Conservation (phyloP, 2,888 invertebrate species). For the Hesperia comma region DNA sequence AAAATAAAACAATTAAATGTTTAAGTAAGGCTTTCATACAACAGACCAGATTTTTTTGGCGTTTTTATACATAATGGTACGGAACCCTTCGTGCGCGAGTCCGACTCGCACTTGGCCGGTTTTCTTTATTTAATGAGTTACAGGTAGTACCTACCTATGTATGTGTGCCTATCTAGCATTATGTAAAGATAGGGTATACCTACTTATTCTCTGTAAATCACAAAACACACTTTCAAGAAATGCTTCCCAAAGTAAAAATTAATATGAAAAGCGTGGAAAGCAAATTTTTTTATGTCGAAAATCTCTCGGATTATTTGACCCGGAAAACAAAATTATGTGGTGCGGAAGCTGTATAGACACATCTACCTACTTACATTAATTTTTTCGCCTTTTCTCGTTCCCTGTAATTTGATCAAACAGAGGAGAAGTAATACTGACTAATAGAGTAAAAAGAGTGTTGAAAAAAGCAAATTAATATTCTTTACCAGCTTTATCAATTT, state of each 20-base stretch:
- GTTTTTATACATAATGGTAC: too few species aligned
- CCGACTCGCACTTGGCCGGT: too few species aligned
- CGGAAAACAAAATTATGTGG: slow-evolving; percentile 34
- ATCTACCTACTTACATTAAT: slow-evolving; percentile 18
- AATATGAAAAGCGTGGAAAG: slow-evolving; percentile 28
- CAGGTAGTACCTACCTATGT: too few species aligned
- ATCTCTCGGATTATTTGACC: slow-evolving; percentile 34
- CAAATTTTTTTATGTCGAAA: slow-evolving; percentile 33
- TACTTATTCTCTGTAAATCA: background rate
- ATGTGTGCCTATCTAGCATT: too few species aligned
- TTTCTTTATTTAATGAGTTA: too few species aligned
- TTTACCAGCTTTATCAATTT: too few species aligned
- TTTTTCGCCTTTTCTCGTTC: slow-evolving; percentile 12
- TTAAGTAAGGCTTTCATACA: too few species aligned
- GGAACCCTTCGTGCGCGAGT: too few species aligned
- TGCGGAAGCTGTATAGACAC: slow-evolving; percentile 31
- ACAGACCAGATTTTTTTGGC: too few species aligned
- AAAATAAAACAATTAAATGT: too few species aligned
- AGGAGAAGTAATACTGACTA: slow-evolving; percentile 5
- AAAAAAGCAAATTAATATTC: background rate
- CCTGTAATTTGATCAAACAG: slow-evolving; percentile 5
- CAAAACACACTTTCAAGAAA: slow-evolving; percentile 10
- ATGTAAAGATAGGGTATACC: too few species aligned
- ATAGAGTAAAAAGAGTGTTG: background rate
- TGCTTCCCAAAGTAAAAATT: slow-evolving; percentile 19